Conservation (phyloP, 2,113 vertebrate genomes). For the Papio anubis region DNA sequence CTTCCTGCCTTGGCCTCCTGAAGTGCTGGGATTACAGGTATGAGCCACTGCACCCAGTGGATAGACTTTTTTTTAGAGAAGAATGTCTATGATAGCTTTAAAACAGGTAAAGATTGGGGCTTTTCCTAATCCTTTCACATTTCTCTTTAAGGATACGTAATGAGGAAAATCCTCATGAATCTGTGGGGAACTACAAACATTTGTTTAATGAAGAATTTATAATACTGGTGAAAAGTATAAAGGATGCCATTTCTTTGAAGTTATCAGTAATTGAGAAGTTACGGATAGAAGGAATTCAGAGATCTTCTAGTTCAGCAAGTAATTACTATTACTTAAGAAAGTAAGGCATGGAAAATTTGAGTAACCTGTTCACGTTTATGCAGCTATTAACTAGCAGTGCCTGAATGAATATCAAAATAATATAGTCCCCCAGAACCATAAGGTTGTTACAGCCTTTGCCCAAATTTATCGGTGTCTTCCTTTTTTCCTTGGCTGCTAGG, state of each 20-base stretch:
- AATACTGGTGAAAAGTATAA: constrained; percentile 14
- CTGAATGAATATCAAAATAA: background rate
- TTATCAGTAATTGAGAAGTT: constrained; percentile 2
- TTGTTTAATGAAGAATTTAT: background rate
- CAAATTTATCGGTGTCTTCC: background rate
- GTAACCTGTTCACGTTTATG: background rate
- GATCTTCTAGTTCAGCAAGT: background rate
- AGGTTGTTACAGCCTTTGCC: background rate
- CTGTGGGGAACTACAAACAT: background rate
- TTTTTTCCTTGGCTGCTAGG: background rate
- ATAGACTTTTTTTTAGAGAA: background rate
- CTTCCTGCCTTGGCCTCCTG: too few relatives aligned
- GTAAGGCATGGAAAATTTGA: background rate
- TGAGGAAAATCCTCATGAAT: background rate
- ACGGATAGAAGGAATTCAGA: background rate
- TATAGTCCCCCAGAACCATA: background rate
- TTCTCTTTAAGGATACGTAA: background rate
- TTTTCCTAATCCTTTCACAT: background rate
- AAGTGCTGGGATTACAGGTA: too few relatives aligned
- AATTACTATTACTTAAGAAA: background rate
- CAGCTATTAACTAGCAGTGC: background rate
- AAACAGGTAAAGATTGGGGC: background rate
- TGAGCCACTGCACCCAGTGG: too few relatives aligned
- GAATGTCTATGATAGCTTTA: background rate
- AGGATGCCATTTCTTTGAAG: background rate